Evolutionary conservation across 2,113 vertebrate species (phyloP).

Genomic region (Anoplopoma fimbria): DNA sequence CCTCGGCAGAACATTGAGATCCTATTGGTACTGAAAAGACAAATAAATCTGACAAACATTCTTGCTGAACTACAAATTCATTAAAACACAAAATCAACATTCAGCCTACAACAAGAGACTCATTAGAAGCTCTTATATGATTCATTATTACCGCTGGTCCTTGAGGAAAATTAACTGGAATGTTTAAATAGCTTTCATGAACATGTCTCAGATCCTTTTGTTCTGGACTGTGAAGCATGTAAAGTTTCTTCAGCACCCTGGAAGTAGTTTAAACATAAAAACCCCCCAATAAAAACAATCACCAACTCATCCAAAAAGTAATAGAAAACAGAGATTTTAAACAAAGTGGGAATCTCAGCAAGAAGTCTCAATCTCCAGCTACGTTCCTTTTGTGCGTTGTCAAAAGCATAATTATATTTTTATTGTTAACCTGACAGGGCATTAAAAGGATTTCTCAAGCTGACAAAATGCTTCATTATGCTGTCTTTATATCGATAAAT

Average conservation of each 20-base stretch:
- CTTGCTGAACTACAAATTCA: neutral
- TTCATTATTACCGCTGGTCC: neutral
- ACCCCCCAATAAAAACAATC: slow-evolving; percentile 45
- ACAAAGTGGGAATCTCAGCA: slow-evolving; percentile 24
- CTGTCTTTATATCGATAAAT: slow-evolving; percentile 60
- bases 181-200: slow-evolving; percentile 28
- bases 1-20: slow-evolving; percentile 24
- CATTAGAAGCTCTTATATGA: neutral
- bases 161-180: slow-evolving; percentile 29
- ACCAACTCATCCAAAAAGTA: slow-evolving; percentile 26
- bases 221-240: neutral
- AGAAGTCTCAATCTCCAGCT: slow-evolving; percentile 22
- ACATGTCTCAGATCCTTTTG: slow-evolving; percentile 13
- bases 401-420: slow-evolving; percentile 64
- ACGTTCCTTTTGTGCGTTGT: slow-evolving; percentile 27
- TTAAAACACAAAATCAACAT: slow-evolving; percentile 12
- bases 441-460: slow-evolving; percentile 47
- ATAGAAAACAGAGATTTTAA: slow-evolving; percentile 35
- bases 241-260: neutral
- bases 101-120: neutral
- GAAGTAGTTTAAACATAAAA: slow-evolving; percentile 39
- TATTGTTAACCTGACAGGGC: slow-evolving; percentile 61
- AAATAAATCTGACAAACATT: slow-evolving; percentile 6
- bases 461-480: slow-evolving; percentile 60
- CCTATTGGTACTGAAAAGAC: slow-evolving; percentile 14